Percentiles rank a stretch among this genome's conserved stretches.
Evolutionary conservation across 2,888 invertebrate species (phyloP).

Genomic region (Drosophila leonis): DNA sequence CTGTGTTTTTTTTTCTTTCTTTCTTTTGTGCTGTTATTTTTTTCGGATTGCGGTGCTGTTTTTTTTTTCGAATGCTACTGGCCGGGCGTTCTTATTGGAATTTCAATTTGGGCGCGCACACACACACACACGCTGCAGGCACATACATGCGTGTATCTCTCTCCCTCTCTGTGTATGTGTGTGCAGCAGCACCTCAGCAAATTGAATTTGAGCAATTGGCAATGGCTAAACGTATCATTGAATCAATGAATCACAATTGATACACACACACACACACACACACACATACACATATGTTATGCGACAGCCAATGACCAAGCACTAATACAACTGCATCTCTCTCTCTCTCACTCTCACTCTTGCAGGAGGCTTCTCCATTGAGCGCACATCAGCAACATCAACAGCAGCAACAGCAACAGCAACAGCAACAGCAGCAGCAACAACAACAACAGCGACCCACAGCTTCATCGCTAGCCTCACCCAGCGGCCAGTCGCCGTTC

Average conservation of each 20-base stretch:
- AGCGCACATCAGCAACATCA: slow-evolving; percentile 80
- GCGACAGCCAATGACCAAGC: slow-evolving; percentile 43
- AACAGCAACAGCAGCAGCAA: slow-evolving; percentile 53
- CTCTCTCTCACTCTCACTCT: background rate
- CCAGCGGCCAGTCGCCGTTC: slow-evolving; percentile 72
- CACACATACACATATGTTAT: slow-evolving; percentile 10
- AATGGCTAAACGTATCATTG: slow-evolving; percentile 38
- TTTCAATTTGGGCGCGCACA: slow-evolving; percentile 46
- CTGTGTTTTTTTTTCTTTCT: slow-evolving; percentile 27
- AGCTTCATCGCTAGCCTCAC: slow-evolving; percentile 54
- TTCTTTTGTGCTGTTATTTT: slow-evolving; percentile 18
- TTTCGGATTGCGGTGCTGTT: slow-evolving; percentile 15
- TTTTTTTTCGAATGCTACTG: slow-evolving; percentile 23
- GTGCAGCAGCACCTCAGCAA: slow-evolving; percentile 36
- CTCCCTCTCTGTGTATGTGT: background rate
- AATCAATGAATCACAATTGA: slow-evolving; percentile 27
- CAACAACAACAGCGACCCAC: slow-evolving; percentile 51
- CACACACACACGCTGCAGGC: slow-evolving; percentile 16
- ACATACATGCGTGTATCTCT: slow-evolving; percentile 7
- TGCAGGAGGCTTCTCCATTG: slow-evolving; percentile 84
- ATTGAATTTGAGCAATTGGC: slow-evolving; percentile 47
- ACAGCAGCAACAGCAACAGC: slow-evolving; percentile 75
- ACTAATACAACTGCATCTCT: slow-evolving; percentile 20
- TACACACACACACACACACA: slow-evolving; percentile 5
- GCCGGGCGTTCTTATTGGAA: slow-evolving; percentile 69